These are phyloP conservation scores for Alaudala cheleensis DNA, from an alignment of 2,113 vertebrate species.

Conservation along the genomic window DNA sequence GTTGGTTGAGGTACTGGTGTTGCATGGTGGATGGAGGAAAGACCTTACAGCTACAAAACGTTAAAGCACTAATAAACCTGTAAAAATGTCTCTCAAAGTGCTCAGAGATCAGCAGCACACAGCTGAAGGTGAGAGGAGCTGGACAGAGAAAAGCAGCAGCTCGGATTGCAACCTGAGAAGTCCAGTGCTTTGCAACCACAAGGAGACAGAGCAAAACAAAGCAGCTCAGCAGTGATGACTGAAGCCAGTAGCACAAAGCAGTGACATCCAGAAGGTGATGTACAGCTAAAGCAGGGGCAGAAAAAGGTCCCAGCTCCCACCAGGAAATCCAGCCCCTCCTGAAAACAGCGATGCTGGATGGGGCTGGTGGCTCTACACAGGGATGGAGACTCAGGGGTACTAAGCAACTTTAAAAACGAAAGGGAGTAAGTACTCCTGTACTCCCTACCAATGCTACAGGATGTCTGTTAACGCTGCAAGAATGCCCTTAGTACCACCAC, in stretches of 20 bases:
- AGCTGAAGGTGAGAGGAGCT: neutral
- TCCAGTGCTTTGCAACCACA: neutral
- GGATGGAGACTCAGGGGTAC: fast-evolving
- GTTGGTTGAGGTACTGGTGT: neutral
- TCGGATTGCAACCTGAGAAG: neutral
- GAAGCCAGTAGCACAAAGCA: neutral
- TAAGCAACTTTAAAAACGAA: neutral
- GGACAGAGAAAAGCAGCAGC: neutral
- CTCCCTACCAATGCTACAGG: neutral
- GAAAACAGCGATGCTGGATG: neutral
- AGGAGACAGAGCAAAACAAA: neutral
- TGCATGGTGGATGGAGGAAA: neutral
- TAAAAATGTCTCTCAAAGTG: neutral
- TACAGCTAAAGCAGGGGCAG: neutral
- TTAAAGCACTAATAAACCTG: neutral
- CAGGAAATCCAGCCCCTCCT: neutral
- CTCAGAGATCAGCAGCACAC: neutral
- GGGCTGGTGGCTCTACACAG: neutral
- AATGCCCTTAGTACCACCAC: fast-evolving
- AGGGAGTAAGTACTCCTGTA: neutral
- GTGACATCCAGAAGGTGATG: neutral
- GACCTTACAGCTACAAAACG: neutral
- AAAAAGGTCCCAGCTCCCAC: neutral
- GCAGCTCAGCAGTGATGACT: neutral
- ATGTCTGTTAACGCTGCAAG: neutral